Evolutionary conservation across 2,888 invertebrate genomes (phyloP).

Genomic region (Apodemia duryi): DNA sequence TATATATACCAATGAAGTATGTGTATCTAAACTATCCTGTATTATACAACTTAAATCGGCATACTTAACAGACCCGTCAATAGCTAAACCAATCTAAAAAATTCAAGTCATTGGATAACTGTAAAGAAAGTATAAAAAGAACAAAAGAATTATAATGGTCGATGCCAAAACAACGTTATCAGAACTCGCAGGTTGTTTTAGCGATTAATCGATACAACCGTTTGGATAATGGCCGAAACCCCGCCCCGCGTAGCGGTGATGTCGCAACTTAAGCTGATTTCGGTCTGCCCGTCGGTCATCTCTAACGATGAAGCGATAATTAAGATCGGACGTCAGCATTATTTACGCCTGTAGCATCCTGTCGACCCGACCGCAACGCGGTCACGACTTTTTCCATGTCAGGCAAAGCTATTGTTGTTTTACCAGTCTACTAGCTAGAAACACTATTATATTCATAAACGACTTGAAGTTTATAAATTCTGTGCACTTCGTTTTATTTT

Average conservation of each 20-base stretch:
- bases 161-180: conserved; percentile 57
- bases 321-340: conserved; percentile 74
- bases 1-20: no score
- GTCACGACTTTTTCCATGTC: conserved; percentile 75
- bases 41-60: no score
- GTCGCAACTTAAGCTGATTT: conserved; percentile 69
- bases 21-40: no score
- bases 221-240: conserved; percentile 49
- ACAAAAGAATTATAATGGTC: conserved; percentile 73
- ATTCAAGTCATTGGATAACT: conserved; percentile 55
- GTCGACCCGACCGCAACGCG: conserved; percentile 60
- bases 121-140: conserved; percentile 64
- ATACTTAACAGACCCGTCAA: no score
- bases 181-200: conserved; percentile 63
- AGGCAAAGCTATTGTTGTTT: conserved; percentile 64
- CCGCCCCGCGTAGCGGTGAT: conserved; percentile 33
- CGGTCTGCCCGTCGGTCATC: conserved; percentile 63
- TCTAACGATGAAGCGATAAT: conserved; percentile 77
- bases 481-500: background rate
- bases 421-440: conserved; percentile 35
- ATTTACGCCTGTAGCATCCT: conserved; percentile 74
- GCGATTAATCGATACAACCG: conserved; percentile 64
- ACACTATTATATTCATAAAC: conserved; percentile 10
- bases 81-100: conserved; percentile 34
- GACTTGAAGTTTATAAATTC: conserved; percentile 9